Evolutionary conservation across 1,140 invertebrate species (phyloP).

Genomic region (Scaptomyza graminum): DNA sequence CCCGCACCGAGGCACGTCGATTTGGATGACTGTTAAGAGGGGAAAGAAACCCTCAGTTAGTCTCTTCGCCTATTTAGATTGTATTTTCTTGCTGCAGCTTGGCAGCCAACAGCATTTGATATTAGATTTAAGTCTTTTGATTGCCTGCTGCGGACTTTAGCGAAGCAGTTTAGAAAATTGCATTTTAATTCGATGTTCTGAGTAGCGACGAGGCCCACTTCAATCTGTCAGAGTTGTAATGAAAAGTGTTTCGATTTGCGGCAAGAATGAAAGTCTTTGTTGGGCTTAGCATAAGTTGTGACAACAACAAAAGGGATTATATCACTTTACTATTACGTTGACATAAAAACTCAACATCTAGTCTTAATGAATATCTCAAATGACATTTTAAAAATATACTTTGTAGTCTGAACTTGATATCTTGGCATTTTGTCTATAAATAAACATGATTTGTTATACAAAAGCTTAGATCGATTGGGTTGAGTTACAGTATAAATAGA

Average conservation of each 20-base stretch:
- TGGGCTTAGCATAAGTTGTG: not conserved
- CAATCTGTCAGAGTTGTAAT: slow-evolving; percentile 41
- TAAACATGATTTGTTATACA: not conserved
- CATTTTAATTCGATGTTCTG: slow-evolving; percentile 55
- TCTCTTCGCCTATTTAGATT: slow-evolving; percentile 51
- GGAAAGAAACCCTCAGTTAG: not conserved
- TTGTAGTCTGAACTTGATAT: not conserved
- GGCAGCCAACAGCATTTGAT: slow-evolving; percentile 42
- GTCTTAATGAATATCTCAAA: no score
- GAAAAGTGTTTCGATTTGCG: slow-evolving; percentile 16
- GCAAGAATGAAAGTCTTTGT: not conserved
- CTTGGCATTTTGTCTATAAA: not conserved
- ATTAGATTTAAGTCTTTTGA: slow-evolving; percentile 64
- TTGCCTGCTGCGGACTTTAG: slow-evolving; percentile 27
- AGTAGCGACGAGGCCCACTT: not conserved
- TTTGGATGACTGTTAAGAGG: slow-evolving; percentile 69
- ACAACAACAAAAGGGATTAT: not conserved
- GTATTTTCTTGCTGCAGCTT: slow-evolving; percentile 27
- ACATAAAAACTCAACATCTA: no score
- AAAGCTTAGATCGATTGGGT: not conserved
- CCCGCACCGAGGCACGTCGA: slow-evolving; percentile 74
- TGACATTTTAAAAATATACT: not conserved
- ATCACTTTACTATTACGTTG: no score
- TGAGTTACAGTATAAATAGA: not conserved
- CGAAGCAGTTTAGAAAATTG: slow-evolving; percentile 69